Conservation (phyloP, 2,888 invertebrate genomes). For the Andrena chrysosceles region DNA sequence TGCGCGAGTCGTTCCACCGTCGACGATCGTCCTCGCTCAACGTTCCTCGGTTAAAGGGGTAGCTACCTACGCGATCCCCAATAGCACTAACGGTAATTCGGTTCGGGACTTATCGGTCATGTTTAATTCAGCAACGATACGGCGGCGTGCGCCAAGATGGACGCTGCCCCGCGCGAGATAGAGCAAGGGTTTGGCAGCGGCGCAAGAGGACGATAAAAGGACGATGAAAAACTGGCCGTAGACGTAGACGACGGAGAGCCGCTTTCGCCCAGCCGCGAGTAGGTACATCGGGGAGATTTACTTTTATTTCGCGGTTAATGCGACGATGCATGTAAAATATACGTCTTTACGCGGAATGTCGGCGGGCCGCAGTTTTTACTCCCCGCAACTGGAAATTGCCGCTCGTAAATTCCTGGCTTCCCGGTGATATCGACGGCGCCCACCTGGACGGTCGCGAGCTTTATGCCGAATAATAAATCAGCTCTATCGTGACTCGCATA, state of each 20-base stretch:
- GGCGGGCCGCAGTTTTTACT: slow-evolving; percentile 33
- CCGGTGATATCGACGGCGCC: slow-evolving; percentile 49
- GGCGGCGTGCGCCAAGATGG: not conserved
- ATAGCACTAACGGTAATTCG: slow-evolving; percentile 55
- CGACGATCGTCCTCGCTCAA: slow-evolving; percentile 26
- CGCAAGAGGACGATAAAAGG: slow-evolving; percentile 20
- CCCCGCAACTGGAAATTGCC: slow-evolving; percentile 22
- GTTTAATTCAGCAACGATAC: slow-evolving; percentile 64
- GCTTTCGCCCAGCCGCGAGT: not conserved
- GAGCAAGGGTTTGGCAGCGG: slow-evolving; percentile 9
- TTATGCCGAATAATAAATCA: slow-evolving; percentile 44
- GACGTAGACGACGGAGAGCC: not conserved
- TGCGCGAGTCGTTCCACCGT: slow-evolving; percentile 47
- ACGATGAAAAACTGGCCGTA: slow-evolving; percentile 2
- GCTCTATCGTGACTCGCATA: slow-evolving; percentile 11
- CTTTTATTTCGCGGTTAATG: slow-evolving; percentile 39
- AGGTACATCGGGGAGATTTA: slow-evolving; percentile 33
- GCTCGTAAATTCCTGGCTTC: slow-evolving; percentile 55
- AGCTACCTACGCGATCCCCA: slow-evolving; percentile 35
- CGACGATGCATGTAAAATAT: slow-evolving; percentile 48
- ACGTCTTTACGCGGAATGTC: slow-evolving; percentile 48
- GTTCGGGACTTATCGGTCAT: slow-evolving; percentile 63
- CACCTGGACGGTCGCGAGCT: slow-evolving; percentile 50
- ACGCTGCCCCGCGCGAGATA: slow-evolving; percentile 21
- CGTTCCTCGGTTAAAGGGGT: slow-evolving; percentile 23